Percentiles rank a stretch among this genome's conserved stretches.
Evolutionary conservation across 2,113 vertebrate species (phyloP).

Genomic region (Pelecanoides urinatrix): DNA sequence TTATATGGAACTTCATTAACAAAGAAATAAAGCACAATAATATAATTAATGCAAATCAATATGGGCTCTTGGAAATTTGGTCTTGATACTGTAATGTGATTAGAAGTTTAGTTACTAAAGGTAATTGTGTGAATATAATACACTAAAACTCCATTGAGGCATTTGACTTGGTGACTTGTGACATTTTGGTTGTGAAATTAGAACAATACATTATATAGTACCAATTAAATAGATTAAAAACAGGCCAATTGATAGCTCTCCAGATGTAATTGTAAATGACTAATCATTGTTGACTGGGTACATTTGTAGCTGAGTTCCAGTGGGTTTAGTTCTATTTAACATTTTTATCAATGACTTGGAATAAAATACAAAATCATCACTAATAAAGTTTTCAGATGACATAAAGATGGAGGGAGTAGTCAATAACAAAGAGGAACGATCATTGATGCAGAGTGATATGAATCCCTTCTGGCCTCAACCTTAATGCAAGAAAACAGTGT

Average conservation of each 20-base stretch:
- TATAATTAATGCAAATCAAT: constrained; percentile 16
- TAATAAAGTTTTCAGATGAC: constrained; percentile 15
- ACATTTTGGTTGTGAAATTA: constrained; percentile 38
- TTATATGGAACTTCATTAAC: background rate
- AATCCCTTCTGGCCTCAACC: background rate
- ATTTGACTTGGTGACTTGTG: background rate
- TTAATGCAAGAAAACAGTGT: background rate
- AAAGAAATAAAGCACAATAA: background rate
- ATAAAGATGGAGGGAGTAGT: background rate
- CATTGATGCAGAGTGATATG: background rate
- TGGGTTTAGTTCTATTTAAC: constrained; percentile 1
- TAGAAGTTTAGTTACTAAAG: constrained; percentile 5
- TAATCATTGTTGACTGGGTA: background rate
- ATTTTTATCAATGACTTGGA: background rate
- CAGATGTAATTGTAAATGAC: background rate
- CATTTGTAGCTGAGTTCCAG: background rate
- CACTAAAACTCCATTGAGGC: constrained; percentile 18
- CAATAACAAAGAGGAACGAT: background rate
- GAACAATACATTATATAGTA: background rate
- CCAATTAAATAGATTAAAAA: constrained; percentile 22
- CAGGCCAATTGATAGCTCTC: background rate
- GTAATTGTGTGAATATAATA: background rate
- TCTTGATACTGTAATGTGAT: background rate
- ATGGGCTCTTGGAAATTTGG: background rate
- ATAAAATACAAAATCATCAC: constrained; percentile 21